A percentile compares a stretch with the other conserved stretches of the same genome.
Conservation (phyloP, 2,113 vertebrate genomes). For the Hippocampus comes region DNA sequence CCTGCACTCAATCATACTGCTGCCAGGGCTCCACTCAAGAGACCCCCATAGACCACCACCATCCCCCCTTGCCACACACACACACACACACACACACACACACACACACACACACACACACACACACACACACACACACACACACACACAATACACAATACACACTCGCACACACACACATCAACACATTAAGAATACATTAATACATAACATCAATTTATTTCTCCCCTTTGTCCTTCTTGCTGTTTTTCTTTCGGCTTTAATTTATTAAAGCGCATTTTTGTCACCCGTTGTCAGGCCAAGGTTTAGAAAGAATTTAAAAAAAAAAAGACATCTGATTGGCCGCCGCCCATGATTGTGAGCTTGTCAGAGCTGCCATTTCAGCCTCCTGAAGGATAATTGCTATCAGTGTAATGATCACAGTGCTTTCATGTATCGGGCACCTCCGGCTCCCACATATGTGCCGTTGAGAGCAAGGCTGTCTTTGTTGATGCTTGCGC, state of each 20-base stretch:
- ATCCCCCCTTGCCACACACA: neutral
- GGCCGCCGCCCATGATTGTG: conserved; percentile 63
- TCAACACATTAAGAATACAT: conserved; percentile 60
- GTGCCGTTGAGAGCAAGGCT: conserved; percentile 70
- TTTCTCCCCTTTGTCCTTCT: conserved; percentile 10
- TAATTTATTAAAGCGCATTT: conserved; percentile 55
- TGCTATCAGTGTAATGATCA: conserved; percentile 74
- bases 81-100: neutral
- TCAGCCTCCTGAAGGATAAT: conserved; percentile 67
- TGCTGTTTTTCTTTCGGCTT: conserved; percentile 38
- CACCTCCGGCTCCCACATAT: conserved; percentile 66
- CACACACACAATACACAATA: neutral
- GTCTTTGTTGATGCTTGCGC: conserved; percentile 61
- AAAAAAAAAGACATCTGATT: conserved; percentile 66
- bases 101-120: neutral
- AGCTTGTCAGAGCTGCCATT: conserved; percentile 33
- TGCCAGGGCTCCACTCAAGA: conserved; percentile 49
- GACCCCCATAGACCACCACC: conserved; percentile 10
- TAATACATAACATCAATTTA: conserved; percentile 69
- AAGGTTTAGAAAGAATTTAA: conserved; percentile 43
- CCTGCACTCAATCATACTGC: conserved; percentile 68
- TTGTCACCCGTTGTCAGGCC: conserved; percentile 48
- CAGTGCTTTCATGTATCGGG: conserved; percentile 66
- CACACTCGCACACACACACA: conserved; percentile 18
- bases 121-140: conserved; percentile 19